Evolutionary conservation across 2,888 invertebrate species (phyloP).

Genomic region (Exephanes ischioxanthus): DNA sequence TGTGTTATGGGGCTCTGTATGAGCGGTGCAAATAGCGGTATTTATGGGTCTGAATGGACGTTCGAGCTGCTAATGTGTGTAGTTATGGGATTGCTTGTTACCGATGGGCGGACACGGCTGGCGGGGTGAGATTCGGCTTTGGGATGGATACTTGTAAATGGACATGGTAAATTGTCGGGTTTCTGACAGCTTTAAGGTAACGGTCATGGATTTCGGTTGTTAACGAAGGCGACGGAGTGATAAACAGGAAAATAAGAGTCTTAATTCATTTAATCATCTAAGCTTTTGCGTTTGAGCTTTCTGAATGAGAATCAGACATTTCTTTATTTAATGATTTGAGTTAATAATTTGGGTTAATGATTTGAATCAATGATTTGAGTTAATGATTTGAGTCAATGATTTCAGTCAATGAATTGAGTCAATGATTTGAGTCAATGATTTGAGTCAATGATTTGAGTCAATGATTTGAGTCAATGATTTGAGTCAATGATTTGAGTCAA

Average conservation of each 20-base stretch:
- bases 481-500: no score
- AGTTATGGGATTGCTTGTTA: not conserved
- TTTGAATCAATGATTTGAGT: not conserved
- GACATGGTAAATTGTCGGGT: not conserved
- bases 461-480: no score
- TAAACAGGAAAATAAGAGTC: not conserved
- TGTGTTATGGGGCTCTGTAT: constrained; percentile 16
- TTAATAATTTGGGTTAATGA: not conserved
- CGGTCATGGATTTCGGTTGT: not conserved
- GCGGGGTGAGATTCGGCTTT: not conserved
- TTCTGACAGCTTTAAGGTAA: no score
- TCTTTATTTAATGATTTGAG: not conserved
- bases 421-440: no score
- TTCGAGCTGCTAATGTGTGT: not conserved
- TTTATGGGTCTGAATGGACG: constrained; percentile 48
- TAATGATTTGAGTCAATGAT: no score
- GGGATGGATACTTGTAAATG: not conserved
- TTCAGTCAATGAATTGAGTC: no score
- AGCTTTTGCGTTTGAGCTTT: not conserved
- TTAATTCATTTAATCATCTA: not conserved
- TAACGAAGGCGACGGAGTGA: not conserved
- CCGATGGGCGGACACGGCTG: not conserved
- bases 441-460: no score
- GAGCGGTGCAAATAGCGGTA: constrained; percentile 18
- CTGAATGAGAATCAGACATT: not conserved